These are phyloP conservation scores for Sebastes iracundus DNA, from an alignment of 2,797 vertebrate species.

Conservation along the genomic window DNA sequence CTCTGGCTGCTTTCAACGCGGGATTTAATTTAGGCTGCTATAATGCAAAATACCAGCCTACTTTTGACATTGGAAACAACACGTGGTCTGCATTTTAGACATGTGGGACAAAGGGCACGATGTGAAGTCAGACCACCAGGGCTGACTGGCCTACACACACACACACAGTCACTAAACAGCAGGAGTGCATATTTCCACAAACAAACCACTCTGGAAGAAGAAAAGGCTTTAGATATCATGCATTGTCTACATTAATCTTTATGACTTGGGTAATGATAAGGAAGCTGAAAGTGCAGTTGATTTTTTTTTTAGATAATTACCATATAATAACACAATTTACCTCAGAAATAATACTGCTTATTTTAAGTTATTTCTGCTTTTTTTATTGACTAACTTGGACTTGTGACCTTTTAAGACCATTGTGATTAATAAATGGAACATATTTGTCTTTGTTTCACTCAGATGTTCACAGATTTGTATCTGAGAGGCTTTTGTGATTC, in stretches of 20 bases:
- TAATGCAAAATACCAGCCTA: constrained; percentile 33
- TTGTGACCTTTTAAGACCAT: constrained; percentile 8
- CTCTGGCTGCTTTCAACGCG: background rate
- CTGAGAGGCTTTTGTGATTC: constrained; percentile 52
- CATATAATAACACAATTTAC: background rate
- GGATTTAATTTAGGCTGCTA: background rate
- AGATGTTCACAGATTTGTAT: constrained; percentile 35
- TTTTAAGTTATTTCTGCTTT: background rate
- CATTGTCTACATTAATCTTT: background rate
- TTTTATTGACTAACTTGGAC: background rate
- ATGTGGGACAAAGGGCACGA: constrained; percentile 83
- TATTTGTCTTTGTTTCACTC: constrained; percentile 54
- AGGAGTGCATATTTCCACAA: constrained; percentile 34
- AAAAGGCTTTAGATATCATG: constrained; percentile 10
- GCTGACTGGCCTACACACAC: constrained; percentile 38
- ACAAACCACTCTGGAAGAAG: constrained; percentile 27
- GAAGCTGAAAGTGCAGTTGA: background rate
- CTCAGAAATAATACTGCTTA: background rate
- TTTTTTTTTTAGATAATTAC: background rate
- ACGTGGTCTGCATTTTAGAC: constrained; percentile 82
- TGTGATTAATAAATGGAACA: constrained; percentile 57
- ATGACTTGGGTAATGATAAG: background rate
- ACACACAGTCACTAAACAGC: constrained; percentile 30
- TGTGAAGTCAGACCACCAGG: constrained; percentile 68
- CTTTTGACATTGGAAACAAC: constrained; percentile 78